Percentiles rank a stretch among this genome's conserved stretches.
phyloP scores from a whole-genome alignment of 2,797 vertebrate genomes.

The Garrulus glandarius region DNA sequence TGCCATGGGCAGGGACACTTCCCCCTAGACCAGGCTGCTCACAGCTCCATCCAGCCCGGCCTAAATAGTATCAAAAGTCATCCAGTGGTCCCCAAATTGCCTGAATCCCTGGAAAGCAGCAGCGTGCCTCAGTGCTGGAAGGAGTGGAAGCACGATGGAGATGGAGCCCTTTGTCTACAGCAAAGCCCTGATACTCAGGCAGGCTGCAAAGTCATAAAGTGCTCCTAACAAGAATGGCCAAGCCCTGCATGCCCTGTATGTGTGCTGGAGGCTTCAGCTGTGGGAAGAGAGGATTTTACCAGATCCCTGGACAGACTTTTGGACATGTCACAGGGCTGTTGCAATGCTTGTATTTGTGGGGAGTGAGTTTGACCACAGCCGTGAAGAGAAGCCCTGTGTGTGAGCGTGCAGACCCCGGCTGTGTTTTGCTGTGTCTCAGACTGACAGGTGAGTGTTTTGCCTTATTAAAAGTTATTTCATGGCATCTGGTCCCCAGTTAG shows the following conservation, averaged over 20 bases:
- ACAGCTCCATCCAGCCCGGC: not conserved
- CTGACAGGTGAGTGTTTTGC: not conserved
- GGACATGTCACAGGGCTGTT: not conserved
- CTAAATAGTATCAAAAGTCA: not conserved
- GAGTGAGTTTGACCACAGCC: not conserved
- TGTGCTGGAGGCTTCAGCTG: not conserved
- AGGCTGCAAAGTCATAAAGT: not conserved
- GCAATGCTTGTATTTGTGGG: not conserved
- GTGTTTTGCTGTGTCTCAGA: not conserved
- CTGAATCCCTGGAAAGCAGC: not conserved
- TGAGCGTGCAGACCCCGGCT: accelerated
- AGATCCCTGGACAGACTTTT: not conserved
- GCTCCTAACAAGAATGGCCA: not conserved
- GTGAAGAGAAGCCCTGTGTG: accelerated
- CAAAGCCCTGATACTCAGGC: not conserved
- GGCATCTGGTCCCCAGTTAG: not conserved
- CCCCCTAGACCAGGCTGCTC: not conserved
- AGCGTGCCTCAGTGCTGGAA: not conserved
- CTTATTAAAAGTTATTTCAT: not conserved
- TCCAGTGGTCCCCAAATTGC: not conserved
- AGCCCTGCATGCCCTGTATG: accelerated
- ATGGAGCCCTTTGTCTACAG: not conserved
- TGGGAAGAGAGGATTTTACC: not conserved
- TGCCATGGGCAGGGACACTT: not conserved
- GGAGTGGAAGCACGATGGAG: not conserved